Percentiles rank a stretch among this genome's conserved stretches.
These are phyloP conservation scores for Xanthia togata DNA, from an alignment of 2,888 invertebrate genomes.

Conservation along the genomic window DNA sequence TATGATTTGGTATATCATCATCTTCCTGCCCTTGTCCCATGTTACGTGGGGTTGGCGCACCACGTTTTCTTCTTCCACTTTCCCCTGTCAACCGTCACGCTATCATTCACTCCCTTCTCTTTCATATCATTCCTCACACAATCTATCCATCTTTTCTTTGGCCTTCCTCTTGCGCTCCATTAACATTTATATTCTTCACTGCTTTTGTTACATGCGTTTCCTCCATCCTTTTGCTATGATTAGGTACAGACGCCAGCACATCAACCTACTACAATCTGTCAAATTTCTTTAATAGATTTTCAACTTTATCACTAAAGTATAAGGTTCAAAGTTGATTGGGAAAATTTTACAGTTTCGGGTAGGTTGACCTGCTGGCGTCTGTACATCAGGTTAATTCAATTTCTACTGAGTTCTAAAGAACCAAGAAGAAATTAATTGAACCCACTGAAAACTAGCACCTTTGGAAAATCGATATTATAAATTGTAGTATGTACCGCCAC, in stretches of 20 bases:
- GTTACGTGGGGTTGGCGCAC: neutral
- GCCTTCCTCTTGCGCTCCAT: neutral
- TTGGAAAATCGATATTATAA: neutral
- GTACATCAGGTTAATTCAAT: neutral
- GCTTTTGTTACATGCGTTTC: neutral
- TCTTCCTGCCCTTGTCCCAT: neutral
- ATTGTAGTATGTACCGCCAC: conserved; percentile 11
- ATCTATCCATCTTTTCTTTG: neutral
- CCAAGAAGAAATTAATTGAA: neutral
- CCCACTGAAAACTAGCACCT: neutral
- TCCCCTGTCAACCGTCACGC: neutral
- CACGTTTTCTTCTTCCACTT: neutral
- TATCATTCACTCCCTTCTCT: neutral
- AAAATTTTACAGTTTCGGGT: too few relatives aligned
- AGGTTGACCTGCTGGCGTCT: too few relatives aligned
- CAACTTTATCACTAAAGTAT: too few relatives aligned
- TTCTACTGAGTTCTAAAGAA: neutral
- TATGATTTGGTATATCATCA: neutral
- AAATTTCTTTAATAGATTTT: too few relatives aligned
- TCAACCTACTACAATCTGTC: too few relatives aligned
- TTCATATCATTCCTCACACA: neutral
- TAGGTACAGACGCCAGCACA: too few relatives aligned
- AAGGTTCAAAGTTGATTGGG: too few relatives aligned
- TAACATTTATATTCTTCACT: neutral
- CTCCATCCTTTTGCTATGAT: neutral